A percentile compares a stretch with the other conserved stretches of the same genome.
These are phyloP conservation scores for Andrena cerasifolii DNA, from an alignment of 1,140 invertebrate species.

Conservation along the genomic window DNA sequence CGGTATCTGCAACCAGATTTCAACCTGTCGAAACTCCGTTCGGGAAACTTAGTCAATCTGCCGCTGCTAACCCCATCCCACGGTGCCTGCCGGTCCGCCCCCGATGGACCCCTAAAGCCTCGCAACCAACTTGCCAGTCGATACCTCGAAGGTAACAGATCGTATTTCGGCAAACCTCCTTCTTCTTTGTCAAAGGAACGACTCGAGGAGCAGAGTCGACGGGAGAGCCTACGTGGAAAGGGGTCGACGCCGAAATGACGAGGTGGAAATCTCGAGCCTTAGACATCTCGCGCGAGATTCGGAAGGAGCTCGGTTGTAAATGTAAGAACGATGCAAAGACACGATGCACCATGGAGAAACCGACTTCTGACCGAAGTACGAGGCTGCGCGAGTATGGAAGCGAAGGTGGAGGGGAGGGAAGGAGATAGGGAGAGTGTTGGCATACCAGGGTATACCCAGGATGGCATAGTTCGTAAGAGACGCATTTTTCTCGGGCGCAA, in stretches of 20 bases:
- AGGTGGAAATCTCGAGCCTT: neutral
- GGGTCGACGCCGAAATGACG: conserved; percentile 22
- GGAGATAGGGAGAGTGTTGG: conserved; percentile 38
- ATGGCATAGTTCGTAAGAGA: conserved; percentile 64
- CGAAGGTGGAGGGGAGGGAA: neutral
- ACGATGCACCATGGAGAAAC: neutral
- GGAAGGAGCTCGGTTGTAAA: too few relatives aligned
- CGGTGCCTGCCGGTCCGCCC: conserved; percentile 64
- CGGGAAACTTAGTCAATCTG: conserved; percentile 79
- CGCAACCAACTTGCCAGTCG: conserved; percentile 70
- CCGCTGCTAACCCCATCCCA: conserved; percentile 70
- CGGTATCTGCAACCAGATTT: conserved; percentile 75
- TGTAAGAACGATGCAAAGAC: too few relatives aligned
- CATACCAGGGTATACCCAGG: conserved; percentile 64
- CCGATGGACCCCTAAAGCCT: conserved; percentile 69
- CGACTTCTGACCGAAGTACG: neutral
- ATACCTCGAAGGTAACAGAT: conserved; percentile 70
- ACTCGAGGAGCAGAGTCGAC: conserved; percentile 47
- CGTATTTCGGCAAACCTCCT: conserved; percentile 64
- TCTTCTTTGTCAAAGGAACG: conserved; percentile 45
- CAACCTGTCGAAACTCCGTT: conserved; percentile 75
- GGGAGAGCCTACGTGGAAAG: neutral
- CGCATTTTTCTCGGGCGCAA: conserved; percentile 67
- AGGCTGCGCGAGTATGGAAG: neutral
- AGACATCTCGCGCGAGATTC: neutral